Base-by-base conservation (phyloP, 2,113 vertebrate species). In the Falcunculus frontatus region DNA sequence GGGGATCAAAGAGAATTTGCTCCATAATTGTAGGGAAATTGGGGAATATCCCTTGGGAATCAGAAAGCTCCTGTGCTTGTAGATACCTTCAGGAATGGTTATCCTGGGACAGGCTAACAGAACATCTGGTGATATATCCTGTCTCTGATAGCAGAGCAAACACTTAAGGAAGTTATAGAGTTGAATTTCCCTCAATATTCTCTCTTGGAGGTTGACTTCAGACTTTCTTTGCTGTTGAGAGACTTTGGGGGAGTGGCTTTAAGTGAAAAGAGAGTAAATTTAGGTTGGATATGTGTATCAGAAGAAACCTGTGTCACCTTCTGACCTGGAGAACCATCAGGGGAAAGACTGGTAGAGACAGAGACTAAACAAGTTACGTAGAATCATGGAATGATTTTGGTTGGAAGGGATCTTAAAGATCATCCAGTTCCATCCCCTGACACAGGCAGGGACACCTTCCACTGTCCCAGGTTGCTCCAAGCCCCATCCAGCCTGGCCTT, bases 401-500 rank as follows among this genome's bases (percentile, higher is more conserved):
- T 47, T 53, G 5, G 15, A 83, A 62, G 8, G 8, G 7, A 8
- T 4, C 8, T 42, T 55, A 16, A 49, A 37, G 5, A 26, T 41
- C 41, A 49, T 23, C 10, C 11, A 1, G 2, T 69, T 76, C 30
- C 41, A 68, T 1, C 9, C 7, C 11, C 30, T 47, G 21, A 8
- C 30, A 60, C 4, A 4, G 25, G 26, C 22, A 83, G 30, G 15
- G 26, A 35, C 17, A 35, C 2, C 9, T 62, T 18, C 10, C 41
- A 49, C 8, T 20, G 6, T 3, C 3, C 17, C 30, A 83, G 8
- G 4, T 16, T 62, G 17, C 17, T 68, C 26, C 47, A 89, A 39
- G 3, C 9, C 17, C 39, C 1, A 0, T 27, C 63, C 21, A 55
- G 2, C 11, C 26, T 22, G 53, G 16, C 11, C 39, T 62, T 47